Conservation (phyloP, 1,140 invertebrate species). For the Listronotus oregonensis region DNA sequence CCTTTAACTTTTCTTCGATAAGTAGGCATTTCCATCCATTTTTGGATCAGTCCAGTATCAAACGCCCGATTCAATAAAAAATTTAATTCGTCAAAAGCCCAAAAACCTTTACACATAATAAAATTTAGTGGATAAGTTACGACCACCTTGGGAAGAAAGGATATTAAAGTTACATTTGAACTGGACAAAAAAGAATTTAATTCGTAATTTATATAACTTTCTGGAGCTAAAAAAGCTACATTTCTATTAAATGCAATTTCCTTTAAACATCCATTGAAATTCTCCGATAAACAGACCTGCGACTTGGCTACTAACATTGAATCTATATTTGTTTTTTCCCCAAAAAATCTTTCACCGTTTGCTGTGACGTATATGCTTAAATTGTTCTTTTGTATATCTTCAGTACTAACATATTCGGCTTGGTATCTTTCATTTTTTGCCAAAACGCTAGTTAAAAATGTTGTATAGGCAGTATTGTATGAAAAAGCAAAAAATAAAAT, state of each 20-base stretch:
- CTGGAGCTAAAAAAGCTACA: background rate
- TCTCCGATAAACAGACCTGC: background rate
- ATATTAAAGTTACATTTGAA: background rate
- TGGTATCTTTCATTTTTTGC: constrained; percentile 2
- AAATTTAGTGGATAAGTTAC: constrained; percentile 2
- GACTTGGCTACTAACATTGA: background rate
- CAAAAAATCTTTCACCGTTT: constrained; percentile 3
- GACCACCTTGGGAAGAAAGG: background rate
- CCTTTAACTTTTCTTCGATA: background rate
- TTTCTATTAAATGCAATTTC: constrained; percentile 2
- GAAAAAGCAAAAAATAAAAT: constrained; percentile 1
- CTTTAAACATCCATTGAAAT: background rate
- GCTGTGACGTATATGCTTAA: background rate
- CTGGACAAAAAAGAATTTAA: background rate
- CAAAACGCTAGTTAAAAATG: constrained; percentile 1
- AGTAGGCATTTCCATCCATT: background rate
- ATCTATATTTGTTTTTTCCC: background rate
- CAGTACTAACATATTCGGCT: background rate
- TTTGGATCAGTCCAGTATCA: background rate
- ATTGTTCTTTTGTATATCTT: background rate
- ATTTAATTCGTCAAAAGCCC: background rate
- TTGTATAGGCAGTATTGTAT: constrained; percentile 5
- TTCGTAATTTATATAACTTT: background rate
- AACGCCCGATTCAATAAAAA: background rate
- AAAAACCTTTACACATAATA: constrained; percentile 10